These are phyloP conservation scores for Varanus komodoensis DNA, from an alignment of 2,113 vertebrate genomes.

Conservation along the genomic window DNA sequence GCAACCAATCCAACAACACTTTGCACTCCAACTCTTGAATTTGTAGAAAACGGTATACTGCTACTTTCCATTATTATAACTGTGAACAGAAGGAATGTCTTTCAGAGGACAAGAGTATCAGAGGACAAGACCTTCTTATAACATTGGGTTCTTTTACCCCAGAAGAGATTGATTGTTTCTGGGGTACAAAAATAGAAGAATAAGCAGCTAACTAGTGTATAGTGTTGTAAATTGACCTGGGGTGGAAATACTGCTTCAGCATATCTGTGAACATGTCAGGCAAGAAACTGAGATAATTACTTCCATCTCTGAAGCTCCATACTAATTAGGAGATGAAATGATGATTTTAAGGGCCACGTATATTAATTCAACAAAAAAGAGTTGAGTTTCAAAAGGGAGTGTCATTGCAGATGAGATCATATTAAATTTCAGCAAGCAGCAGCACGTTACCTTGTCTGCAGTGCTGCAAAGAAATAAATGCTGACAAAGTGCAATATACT, in stretches of 20 bases:
- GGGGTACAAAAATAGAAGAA: not conserved
- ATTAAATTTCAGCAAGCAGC: slow-evolving; percentile 31
- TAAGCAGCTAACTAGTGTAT: slow-evolving; percentile 1
- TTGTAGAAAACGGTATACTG: not conserved
- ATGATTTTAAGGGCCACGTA: slow-evolving; percentile 21
- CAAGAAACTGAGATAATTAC: slow-evolving; percentile 26
- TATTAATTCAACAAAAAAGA: slow-evolving; percentile 7
- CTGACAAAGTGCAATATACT: slow-evolving; percentile 7
- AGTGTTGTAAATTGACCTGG: slow-evolving; percentile 28
- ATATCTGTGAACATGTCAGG: slow-evolving; percentile 19
- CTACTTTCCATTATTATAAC: too few relatives aligned
- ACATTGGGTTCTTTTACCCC: not conserved
- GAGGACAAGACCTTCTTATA: not conserved
- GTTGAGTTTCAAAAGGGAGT: not conserved
- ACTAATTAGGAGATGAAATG: slow-evolving; percentile 35
- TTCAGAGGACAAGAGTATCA: not conserved
- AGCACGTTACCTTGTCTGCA: slow-evolving; percentile 6
- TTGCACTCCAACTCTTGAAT: not conserved
- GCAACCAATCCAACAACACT: not conserved
- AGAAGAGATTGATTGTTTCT: not conserved
- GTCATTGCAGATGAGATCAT: slow-evolving; percentile 18
- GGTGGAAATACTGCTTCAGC: not conserved
- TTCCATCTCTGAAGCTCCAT: slow-evolving; percentile 20
- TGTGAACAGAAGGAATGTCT: not conserved
- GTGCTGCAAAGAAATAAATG: not conserved